A percentile compares a stretch with the other conserved stretches of the same genome.
Evolutionary conservation across 2,888 invertebrate genomes (phyloP).

Genomic region (Sarcophaga rosellei): DNA sequence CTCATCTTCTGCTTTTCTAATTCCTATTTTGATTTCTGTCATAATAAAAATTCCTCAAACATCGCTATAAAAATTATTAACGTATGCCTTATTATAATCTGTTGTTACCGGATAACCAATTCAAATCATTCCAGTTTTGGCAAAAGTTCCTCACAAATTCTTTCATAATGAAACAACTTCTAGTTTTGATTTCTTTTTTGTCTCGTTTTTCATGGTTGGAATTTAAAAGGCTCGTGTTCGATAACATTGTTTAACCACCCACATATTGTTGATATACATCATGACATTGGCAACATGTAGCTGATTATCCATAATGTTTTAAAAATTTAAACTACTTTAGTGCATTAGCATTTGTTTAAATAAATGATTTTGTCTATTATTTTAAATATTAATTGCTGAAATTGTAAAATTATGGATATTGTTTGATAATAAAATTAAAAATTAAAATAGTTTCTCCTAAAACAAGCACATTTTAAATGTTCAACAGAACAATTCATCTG

Average conservation of each 20-base stretch:
- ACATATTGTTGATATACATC: not conserved
- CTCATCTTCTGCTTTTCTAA: not conserved
- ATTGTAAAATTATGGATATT: no score
- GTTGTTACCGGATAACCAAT: not conserved
- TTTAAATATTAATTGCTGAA: no score
- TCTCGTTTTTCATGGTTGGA: not conserved
- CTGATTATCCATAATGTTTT: no score
- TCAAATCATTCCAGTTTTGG: constrained; percentile 17
- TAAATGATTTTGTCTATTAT: no score
- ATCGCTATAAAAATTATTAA: not conserved
- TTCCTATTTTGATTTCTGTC: not conserved
- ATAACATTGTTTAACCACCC: constrained; percentile 5
- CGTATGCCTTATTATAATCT: not conserved
- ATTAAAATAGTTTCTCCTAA: no score
- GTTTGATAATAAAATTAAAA: no score
- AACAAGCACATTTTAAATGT: no score
- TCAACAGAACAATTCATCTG: no score
- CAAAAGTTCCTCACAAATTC: constrained; percentile 15
- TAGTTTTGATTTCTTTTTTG: not conserved
- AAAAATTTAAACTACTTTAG: no score
- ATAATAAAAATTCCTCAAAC: not conserved
- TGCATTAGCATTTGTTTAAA: no score
- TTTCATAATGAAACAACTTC: constrained; percentile 19
- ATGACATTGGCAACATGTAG: not conserved
- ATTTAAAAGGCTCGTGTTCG: not conserved